Evolutionary conservation across 1,140 invertebrate species (phyloP).

Genomic region (Drosophila albomicans): DNA sequence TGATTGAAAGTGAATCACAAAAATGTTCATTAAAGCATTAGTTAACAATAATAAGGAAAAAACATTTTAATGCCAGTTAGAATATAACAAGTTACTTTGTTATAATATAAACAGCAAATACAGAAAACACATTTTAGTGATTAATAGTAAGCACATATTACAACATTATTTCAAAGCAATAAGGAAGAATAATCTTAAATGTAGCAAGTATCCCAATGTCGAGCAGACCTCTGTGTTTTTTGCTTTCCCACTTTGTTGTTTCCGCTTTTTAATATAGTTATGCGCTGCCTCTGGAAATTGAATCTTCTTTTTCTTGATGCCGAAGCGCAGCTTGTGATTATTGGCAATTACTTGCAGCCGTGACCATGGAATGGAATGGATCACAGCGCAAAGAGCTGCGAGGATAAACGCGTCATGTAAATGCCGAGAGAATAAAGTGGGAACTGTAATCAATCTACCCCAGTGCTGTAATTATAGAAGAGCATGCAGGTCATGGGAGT

Average conservation of each 20-base stretch:
- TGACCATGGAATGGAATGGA: conserved; percentile 60
- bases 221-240: too few relatives aligned
- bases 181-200: too few relatives aligned
- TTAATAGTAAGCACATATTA: too few relatives aligned
- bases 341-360: conserved; percentile 71
- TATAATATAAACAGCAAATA: too few relatives aligned
- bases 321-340: conserved; percentile 62
- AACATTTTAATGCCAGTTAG: too few relatives aligned
- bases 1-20: too few relatives aligned
- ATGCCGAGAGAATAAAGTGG: background rate
- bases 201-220: too few relatives aligned
- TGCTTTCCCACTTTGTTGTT: background rate
- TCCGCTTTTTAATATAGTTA: conserved; percentile 20
- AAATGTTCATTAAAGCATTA: too few relatives aligned
- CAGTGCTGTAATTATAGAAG: conserved; percentile 26
- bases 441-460: conserved; percentile 33
- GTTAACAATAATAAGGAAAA: too few relatives aligned
- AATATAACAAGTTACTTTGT: too few relatives aligned
- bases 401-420: conserved; percentile 14
- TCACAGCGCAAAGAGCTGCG: conserved; percentile 14
- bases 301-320: conserved; percentile 38
- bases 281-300: conserved; percentile 57
- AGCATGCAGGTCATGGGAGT: conserved; percentile 3
- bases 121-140: too few relatives aligned
- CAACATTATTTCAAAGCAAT: too few relatives aligned